Percentiles rank a stretch among this genome's conserved stretches.
phyloP scores from a whole-genome alignment of 2,888 invertebrate species.

The Orchesella flavescens region DNA sequence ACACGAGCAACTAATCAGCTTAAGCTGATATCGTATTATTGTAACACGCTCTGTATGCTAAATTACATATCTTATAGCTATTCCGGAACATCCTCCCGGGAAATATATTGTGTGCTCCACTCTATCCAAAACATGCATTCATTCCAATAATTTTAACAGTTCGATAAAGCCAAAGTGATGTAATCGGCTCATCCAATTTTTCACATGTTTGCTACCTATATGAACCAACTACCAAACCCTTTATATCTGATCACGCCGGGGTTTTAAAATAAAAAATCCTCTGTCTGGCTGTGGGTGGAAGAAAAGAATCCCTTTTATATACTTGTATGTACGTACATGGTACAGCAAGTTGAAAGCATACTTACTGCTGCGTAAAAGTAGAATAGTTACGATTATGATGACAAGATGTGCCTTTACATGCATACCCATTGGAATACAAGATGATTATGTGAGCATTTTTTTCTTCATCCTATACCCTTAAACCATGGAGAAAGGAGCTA shows the following conservation, averaged over 20 bases:
- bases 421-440: neutral
- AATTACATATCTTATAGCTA: neutral
- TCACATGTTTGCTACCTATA: too few species aligned
- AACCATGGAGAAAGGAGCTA: too few species aligned
- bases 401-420: slow-evolving; percentile 15
- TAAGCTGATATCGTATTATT: slow-evolving; percentile 42
- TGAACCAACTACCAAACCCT: neutral
- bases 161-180: slow-evolving; percentile 16
- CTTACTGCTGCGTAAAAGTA: slow-evolving; percentile 20
- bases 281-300: too few species aligned
- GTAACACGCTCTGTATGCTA: slow-evolving; percentile 8
- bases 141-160: slow-evolving; percentile 12
- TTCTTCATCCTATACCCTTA: neutral
- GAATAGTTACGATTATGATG: slow-evolving; percentile 50
- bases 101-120: too few species aligned
- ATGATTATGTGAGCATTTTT: neutral
- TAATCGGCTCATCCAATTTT: slow-evolving; percentile 9
- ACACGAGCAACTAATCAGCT: slow-evolving; percentile 56
- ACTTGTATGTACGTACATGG: neutral
- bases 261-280: too few species aligned
- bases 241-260: too few species aligned
- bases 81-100: too few species aligned
- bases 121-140: neutral
- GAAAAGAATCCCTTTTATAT: neutral
- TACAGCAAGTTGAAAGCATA: neutral